Evolutionary conservation across 2,888 invertebrate species (phyloP), one percentile per base, ranked within the genome.

Genomic region (Gibbula magus): DNA sequence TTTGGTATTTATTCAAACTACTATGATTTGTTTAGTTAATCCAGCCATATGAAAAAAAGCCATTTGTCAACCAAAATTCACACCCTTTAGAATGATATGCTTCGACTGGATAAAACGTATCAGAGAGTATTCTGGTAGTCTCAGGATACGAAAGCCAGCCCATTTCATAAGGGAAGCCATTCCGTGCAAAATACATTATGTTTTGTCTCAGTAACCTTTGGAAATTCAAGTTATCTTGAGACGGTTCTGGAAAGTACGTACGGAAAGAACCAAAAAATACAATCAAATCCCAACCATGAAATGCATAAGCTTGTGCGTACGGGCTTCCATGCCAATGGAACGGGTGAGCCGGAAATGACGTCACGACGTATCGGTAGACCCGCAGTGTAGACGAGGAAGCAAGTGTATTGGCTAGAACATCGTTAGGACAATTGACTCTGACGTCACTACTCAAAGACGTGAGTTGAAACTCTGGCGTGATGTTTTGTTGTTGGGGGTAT

Each of bases 371-470:
- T 18, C 89, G 84, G 77, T 86, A 89, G 0, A 90, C 86, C 0
- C 85, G 82, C 51, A 87, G 85, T 29, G 80, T 83, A 39, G 86
- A 86, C 0, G 82, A 79, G 52, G 75, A 75, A 0, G 86, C 77
- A 0, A 88, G 84, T 0, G 84, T n/a, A n/a, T n/a, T n/a, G n/a
- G n/a, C n/a, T n/a, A n/a, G n/a, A n/a, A n/a, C n/a, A n/a, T n/a
- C n/a, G n/a, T n/a, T n/a, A n/a, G n/a, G n/a, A n/a, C n/a, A n/a
- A n/a, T n/a, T n/a, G n/a, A n/a, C n/a, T n/a, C 90, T 82, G 8
- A 91, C 80, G 75, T 91, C 91, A 8, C 89, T 87, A 3, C 88
- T 88, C 90, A 91, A 89, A 52, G 87, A 87, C 10, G 90, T 87
- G 75, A 89, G 86, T 56, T 89, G 87, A 75, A 86, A 86, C 74